These are phyloP conservation scores for Morpho achilles DNA, from an alignment of 2,888 invertebrate genomes.

Conservation along the genomic window DNA sequence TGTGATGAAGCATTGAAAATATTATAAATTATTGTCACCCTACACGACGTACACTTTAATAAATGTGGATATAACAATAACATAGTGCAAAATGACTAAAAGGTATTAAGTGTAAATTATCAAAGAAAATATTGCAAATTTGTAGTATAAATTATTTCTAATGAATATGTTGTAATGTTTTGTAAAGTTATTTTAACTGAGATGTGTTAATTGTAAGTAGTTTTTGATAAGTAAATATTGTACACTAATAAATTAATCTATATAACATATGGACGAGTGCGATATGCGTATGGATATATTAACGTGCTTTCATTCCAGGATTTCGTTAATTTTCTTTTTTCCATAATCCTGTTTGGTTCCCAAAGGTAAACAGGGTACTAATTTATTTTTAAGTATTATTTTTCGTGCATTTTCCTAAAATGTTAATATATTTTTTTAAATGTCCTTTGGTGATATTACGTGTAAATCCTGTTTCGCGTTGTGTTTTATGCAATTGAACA, in stretches of 20 bases:
- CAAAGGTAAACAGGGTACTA: conserved; percentile 68
- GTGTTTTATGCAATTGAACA: too few relatives aligned
- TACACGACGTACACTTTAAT: conserved; percentile 42
- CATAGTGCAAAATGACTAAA: conserved; percentile 62
- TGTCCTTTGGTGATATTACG: too few relatives aligned
- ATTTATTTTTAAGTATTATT: too few relatives aligned
- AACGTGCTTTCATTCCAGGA: neutral
- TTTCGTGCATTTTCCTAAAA: too few relatives aligned
- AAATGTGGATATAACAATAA: conserved; percentile 73
- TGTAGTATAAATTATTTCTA: conserved; percentile 47
- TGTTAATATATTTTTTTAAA: too few relatives aligned
- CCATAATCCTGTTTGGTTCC: conserved; percentile 11
- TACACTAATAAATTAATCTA: conserved; percentile 40
- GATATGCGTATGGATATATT: conserved; percentile 6
- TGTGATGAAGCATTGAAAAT: conserved; percentile 2
- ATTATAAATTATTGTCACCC: conserved; percentile 56
- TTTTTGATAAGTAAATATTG: conserved; percentile 77
- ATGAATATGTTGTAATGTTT: conserved; percentile 66
- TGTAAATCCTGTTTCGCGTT: too few relatives aligned
- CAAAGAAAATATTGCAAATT: conserved; percentile 53
- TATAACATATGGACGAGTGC: conserved; percentile 63
- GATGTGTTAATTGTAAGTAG: conserved; percentile 67
- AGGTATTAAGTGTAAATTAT: conserved; percentile 50
- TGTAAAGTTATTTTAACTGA: conserved; percentile 70
- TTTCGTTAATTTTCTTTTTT: neutral